Conservation (phyloP, 2,888 invertebrate species). For the Aquatica leii region DNA sequence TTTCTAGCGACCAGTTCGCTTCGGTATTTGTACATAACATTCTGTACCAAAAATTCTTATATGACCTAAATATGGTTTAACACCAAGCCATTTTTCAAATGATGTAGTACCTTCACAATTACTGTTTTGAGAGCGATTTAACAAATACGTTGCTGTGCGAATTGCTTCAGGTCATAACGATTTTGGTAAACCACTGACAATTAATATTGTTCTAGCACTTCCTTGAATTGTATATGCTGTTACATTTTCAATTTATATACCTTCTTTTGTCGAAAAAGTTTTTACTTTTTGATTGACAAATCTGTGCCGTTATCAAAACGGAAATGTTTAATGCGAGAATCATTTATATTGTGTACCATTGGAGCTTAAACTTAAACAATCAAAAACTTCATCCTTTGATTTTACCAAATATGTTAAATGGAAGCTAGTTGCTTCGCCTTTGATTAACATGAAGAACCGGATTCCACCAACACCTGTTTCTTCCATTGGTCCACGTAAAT, state of each 20-base stretch:
- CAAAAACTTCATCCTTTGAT: not conserved
- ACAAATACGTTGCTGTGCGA: constrained; percentile 1
- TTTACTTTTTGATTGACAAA: not conserved
- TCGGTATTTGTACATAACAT: not conserved
- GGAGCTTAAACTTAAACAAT: not conserved
- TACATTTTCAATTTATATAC: constrained; percentile 2
- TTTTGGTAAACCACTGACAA: not conserved
- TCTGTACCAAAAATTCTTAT: not conserved
- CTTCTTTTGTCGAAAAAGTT: too few species aligned
- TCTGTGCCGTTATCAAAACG: constrained; percentile 3
- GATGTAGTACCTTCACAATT: constrained; percentile 2
- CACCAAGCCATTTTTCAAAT: not conserved
- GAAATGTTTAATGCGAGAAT: not conserved
- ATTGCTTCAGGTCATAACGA: not conserved
- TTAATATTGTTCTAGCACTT: not conserved
- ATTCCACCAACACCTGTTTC: not conserved
- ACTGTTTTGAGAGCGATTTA: not conserved
- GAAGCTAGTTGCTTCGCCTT: not conserved
- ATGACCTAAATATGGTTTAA: constrained; percentile 3
- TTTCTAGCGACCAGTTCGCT: not conserved
- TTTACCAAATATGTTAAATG: not conserved
- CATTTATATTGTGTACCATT: not conserved
- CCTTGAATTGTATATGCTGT: constrained; percentile 6
- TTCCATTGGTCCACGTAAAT: constrained; percentile 5
- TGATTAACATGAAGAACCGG: not conserved